Conservation (phyloP, 2,888 invertebrate species). For the Lepetodrilus schrolli region DNA sequence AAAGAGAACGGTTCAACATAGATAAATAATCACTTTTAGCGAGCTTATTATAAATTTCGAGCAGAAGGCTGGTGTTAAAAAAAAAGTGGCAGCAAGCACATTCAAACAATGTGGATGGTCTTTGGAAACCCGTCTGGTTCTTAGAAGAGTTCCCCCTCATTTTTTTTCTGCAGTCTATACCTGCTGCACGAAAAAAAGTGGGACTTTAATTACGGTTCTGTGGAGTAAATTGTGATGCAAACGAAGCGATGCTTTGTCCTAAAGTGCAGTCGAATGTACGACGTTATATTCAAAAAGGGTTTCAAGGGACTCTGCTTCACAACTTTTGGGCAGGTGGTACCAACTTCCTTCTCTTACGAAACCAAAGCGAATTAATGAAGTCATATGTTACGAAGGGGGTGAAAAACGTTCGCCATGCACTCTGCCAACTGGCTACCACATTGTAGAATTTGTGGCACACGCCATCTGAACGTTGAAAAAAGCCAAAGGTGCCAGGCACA, state of each 20-base stretch:
- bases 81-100: conserved; percentile 8
- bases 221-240: conserved; percentile 23
- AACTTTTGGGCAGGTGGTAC: conserved; percentile 23
- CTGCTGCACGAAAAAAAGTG: conserved; percentile 4
- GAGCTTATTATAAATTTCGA: conserved; percentile 29
- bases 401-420: background rate
- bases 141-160: background rate
- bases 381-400: conserved; percentile 17
- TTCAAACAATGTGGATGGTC: conserved; percentile 17
- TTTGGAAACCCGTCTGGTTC: conserved; percentile 17
- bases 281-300: conserved; percentile 24
- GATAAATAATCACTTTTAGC: conserved; percentile 53
- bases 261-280: conserved; percentile 9
- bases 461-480: background rate
- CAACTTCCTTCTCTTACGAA: background rate
- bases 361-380: background rate
- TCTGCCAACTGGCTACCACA: conserved; percentile 10
- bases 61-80: conserved; percentile 29
- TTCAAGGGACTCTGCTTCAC: conserved; percentile 23
- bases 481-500: background rate
- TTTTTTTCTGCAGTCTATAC: background rate
- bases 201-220: conserved; percentile 28
- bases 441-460: conserved; percentile 13
- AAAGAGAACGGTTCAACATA: conserved; percentile 46
- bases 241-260: conserved; percentile 25